A percentile compares a stretch with the other conserved stretches of the same genome.
These are phyloP conservation scores for Eurypyga helias DNA, from an alignment of 2,113 vertebrate species.

Conservation along the genomic window DNA sequence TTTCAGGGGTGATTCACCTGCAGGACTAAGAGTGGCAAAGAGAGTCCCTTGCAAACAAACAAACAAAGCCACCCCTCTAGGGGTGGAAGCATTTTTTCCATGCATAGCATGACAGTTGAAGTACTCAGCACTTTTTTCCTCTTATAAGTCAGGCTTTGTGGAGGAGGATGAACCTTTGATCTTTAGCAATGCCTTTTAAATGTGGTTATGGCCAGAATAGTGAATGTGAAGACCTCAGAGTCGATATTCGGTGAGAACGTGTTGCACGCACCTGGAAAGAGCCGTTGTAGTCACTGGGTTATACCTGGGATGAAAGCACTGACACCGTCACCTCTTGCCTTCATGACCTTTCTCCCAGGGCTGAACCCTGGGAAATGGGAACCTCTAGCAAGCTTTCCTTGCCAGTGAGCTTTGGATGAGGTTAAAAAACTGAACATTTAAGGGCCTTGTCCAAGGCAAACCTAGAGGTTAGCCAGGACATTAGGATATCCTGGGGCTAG, in stretches of 20 bases:
- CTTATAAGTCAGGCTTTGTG: constrained; percentile 47
- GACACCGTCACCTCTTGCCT: neutral
- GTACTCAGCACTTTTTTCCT: constrained; percentile 16
- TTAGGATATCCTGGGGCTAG: neutral
- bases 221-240: constrained; percentile 44
- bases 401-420: neutral
- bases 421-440: neutral
- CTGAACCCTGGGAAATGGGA: neutral
- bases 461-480: neutral
- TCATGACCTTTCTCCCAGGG: neutral
- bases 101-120: neutral
- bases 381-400: neutral
- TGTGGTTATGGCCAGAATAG: constrained; percentile 74
- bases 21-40: neutral
- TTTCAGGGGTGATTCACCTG: neutral
- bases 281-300: neutral
- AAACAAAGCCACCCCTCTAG: neutral
- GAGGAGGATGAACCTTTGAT: constrained; percentile 76
- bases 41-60: neutral
- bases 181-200: constrained; percentile 70
- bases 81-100: neutral
- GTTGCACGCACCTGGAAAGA: neutral
- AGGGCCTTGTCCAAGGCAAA: neutral
- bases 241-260: neutral
- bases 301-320: neutral